These are phyloP conservation scores for Emberiza fucata DNA, from an alignment of 2,113 vertebrate species.

Conservation along the genomic window DNA sequence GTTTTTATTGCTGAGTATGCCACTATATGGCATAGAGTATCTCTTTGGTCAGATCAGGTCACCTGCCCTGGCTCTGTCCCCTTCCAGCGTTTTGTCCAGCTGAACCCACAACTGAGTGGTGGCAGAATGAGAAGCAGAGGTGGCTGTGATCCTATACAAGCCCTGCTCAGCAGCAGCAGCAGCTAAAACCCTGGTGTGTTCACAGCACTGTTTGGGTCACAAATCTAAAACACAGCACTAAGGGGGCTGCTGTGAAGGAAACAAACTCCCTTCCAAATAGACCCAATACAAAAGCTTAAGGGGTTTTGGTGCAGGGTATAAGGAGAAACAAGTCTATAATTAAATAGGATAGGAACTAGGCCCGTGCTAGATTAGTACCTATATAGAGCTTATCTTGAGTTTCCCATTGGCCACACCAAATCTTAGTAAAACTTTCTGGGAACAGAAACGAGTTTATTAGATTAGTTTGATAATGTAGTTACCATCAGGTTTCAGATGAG, in stretches of 20 bases:
- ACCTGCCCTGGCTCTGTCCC: neutral
- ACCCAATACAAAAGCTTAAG: neutral
- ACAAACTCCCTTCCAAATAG: neutral
- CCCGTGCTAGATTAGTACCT: neutral
- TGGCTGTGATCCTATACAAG: neutral
- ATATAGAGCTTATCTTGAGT: neutral
- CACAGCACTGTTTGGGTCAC: neutral
- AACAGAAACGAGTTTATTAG: neutral
- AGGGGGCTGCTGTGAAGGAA: neutral
- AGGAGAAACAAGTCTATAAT: neutral
- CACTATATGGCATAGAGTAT: neutral
- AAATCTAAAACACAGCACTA: neutral
- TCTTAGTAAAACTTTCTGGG: neutral
- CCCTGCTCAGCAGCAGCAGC: neutral
- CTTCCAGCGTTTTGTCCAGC: neutral
- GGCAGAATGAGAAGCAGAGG: neutral
- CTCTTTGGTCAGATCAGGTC: neutral
- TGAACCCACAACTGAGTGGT: accelerated
- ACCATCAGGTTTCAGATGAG: neutral
- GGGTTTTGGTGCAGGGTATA: neutral
- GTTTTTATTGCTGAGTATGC: neutral
- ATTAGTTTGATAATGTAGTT: neutral
- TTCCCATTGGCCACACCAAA: neutral
- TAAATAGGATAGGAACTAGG: neutral
- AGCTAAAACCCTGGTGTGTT: neutral